These are phyloP conservation scores for Tinea pellionella DNA, from an alignment of 2,888 invertebrate species.

Conservation along the genomic window DNA sequence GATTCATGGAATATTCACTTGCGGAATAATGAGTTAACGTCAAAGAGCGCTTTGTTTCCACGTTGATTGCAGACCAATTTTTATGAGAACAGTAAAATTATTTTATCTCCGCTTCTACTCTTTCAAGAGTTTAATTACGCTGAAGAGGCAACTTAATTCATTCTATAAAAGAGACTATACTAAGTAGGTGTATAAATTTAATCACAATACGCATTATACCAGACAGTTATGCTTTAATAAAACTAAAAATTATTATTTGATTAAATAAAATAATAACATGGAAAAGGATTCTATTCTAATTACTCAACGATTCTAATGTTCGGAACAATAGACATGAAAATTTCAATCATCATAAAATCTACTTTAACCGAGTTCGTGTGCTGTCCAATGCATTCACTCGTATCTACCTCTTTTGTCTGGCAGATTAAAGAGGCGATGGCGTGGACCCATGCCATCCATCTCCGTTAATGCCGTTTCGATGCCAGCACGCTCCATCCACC, in stretches of 20 bases:
- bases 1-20: constrained; percentile 18
- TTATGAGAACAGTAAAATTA: constrained; percentile 16
- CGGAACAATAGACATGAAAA: neutral
- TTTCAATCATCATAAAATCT: neutral
- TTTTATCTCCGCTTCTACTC: constrained; percentile 13
- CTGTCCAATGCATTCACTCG: constrained; percentile 25
- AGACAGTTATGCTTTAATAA: too few relatives aligned
- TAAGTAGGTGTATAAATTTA: constrained; percentile 5
- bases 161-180: neutral
- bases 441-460: constrained; percentile 47
- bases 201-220: neutral
- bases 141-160: constrained; percentile 7
- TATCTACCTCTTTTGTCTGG: constrained; percentile 38
- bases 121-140: constrained; percentile 11
- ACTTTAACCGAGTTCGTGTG: neutral
- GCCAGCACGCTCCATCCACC: constrained; percentile 26
- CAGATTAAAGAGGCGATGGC: constrained; percentile 56
- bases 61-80: constrained; percentile 16
- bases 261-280: too few relatives aligned
- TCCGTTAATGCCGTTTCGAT: constrained; percentile 54
- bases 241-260: too few relatives aligned
- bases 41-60: constrained; percentile 10
- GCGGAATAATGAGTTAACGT: constrained; percentile 4
- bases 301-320: too few relatives aligned
- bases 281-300: too few relatives aligned